Percentiles rank a stretch among this genome's conserved stretches.
phyloP scores from a whole-genome alignment of 2,797 vertebrate species.

The Clarias fuscus region DNA sequence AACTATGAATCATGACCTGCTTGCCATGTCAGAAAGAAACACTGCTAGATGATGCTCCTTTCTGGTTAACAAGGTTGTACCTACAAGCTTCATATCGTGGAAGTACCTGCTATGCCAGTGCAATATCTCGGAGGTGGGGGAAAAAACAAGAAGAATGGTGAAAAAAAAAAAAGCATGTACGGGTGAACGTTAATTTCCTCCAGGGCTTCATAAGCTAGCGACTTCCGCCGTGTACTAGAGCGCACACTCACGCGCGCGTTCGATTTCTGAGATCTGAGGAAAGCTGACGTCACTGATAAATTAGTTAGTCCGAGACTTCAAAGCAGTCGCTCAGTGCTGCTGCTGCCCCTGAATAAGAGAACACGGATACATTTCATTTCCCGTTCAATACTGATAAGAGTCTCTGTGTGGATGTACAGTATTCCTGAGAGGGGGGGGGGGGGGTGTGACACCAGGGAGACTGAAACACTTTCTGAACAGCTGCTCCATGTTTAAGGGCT shows the following conservation, averaged over 20 bases:
- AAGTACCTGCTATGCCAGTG: conserved; percentile 57
- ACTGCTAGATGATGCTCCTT: background rate
- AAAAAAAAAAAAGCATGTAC: conserved; percentile 4
- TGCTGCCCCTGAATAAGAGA: conserved; percentile 30
- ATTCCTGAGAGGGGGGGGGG: conserved; percentile 50
- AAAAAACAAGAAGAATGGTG: background rate
- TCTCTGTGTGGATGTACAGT: conserved; percentile 44
- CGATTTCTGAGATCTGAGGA: conserved; percentile 5
- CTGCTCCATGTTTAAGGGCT: background rate
- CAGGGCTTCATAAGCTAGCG: background rate
- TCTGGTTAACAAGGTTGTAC: conserved; percentile 40
- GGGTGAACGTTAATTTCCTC: background rate
- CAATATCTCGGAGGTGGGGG: conserved; percentile 15
- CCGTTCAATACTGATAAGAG: conserved; percentile 47
- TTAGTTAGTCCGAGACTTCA: conserved; percentile 7
- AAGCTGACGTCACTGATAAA: background rate
- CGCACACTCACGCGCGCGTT: background rate
- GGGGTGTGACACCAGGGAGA: background rate
- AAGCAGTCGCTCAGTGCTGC: conserved; percentile 36
- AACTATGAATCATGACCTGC: background rate
- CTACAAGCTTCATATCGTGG: conserved; percentile 45
- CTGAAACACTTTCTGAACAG: background rate
- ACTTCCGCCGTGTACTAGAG: background rate
- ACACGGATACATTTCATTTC: conserved; percentile 26
- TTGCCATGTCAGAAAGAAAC: background rate